Percentiles rank a stretch among this genome's conserved stretches.
phyloP scores from a whole-genome alignment of 2,797 vertebrate species.

The Chelon labrosus region DNA sequence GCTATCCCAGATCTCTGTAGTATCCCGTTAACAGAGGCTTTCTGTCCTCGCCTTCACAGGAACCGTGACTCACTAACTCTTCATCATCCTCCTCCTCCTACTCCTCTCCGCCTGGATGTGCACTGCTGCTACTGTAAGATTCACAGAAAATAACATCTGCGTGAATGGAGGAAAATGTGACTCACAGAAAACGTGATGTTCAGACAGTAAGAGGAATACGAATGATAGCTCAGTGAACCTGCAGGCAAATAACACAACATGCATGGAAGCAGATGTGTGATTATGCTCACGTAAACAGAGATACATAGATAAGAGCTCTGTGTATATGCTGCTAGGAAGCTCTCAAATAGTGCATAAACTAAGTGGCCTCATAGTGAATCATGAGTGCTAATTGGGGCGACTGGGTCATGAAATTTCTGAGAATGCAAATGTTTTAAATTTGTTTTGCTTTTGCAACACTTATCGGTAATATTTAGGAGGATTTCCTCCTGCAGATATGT shows the following conservation, averaged over 20 bases:
- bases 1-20: slow-evolving; percentile 22
- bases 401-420: too few species aligned
- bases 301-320: neutral
- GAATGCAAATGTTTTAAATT: too few species aligned
- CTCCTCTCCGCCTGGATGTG: neutral
- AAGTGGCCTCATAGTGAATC: too few species aligned
- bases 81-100: slow-evolving; percentile 41
- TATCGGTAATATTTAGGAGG: too few species aligned
- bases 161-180: slow-evolving; percentile 68
- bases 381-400: too few species aligned
- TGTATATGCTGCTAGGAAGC: too few species aligned
- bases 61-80: slow-evolving; percentile 62
- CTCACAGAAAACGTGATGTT: slow-evolving; percentile 56
- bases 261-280: slow-evolving; percentile 24
- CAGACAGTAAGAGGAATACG: slow-evolving; percentile 27
- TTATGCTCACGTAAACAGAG: neutral
- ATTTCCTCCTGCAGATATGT: too few species aligned
- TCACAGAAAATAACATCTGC: slow-evolving; percentile 43
- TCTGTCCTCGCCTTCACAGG: slow-evolving; percentile 49
- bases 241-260: slow-evolving; percentile 20
- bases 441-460: too few species aligned
- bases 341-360: too few species aligned
- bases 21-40: slow-evolving; percentile 47
- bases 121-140: slow-evolving; percentile 34
- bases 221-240: slow-evolving; percentile 38